Base-by-base conservation (phyloP, 2,113 vertebrate species). In the Donacobius atricapilla region DNA sequence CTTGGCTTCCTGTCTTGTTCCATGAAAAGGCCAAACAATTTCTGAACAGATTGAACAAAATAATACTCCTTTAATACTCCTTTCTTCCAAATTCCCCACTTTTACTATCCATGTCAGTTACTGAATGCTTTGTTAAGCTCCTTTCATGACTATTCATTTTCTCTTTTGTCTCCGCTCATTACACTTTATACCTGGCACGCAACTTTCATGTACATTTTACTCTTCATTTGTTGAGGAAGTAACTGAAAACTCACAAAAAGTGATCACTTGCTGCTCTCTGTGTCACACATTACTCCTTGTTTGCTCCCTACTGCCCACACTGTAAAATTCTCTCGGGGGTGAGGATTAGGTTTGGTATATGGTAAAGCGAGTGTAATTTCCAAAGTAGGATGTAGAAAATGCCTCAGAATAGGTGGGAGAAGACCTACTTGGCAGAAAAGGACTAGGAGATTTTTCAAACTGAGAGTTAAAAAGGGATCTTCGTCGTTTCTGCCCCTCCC, bases 401-500 rank as follows among this genome's bases (percentile, higher is more conserved):
- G 4, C 63, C 53, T 90, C 42, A 22, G 42, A 65, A 69, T 13
- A 69, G 45, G 56, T 48, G 65, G 66, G 35, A 57, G 42, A 86
- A 78, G n/a, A 58, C 44, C 27, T 80, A 5, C 61, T 91, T 70
- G 78, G 50, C 42, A 44, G 58, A 71, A 88, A 81, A 69, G 23
- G 31, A 22, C 37, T 39, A 50, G 45, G 63, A 94, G 73, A 25
- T 87, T 51, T 96, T 87, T 94, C 53, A 94, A 58, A 95, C 63
- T 70, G 91, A 90, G 90, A 88, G 50, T 96, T 94, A 88, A 94
- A 96, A 95, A 91, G 81, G 89, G 84, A 93, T 91, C 82, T 95
- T 95, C 84, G 7, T 95, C 94, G 63, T 95, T 94, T 90, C 75
- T 96, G 94, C 94, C 91, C 89, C 94, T 96, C 95, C 87, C 82